Evolutionary conservation across 2,888 invertebrate species (phyloP).

Genomic region (Mantis religiosa): DNA sequence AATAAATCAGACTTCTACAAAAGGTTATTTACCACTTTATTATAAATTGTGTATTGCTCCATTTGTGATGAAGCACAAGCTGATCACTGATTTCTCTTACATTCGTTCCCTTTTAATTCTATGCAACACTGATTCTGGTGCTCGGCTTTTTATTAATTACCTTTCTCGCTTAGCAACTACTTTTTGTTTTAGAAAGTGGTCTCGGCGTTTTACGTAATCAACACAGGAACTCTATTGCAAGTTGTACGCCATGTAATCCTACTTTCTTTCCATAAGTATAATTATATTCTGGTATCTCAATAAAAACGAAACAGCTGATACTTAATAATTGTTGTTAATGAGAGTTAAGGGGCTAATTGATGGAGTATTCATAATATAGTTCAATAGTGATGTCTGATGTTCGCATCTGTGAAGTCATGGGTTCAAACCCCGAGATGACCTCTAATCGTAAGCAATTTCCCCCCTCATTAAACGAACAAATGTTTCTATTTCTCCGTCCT

Average conservation of each 20-base stretch:
- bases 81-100: neutral
- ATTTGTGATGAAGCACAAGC: too few species aligned
- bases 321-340: neutral
- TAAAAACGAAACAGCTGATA: neutral
- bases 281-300: neutral
- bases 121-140: neutral
- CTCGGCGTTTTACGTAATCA: neutral
- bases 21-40: too few species aligned
- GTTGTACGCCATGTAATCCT: neutral
- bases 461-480: too few species aligned
- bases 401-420: too few species aligned
- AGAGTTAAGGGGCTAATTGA: neutral
- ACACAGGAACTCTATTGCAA: neutral
- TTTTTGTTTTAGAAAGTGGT: neutral
- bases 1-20: too few species aligned
- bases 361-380: too few species aligned
- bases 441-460: too few species aligned
- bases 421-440: too few species aligned
- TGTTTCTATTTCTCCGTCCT: too few species aligned
- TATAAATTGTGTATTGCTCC: too few species aligned
- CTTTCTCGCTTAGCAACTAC: neutral
- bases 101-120: neutral
- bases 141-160: neutral
- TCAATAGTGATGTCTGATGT: too few species aligned
- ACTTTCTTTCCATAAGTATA: neutral